A percentile compares a stretch with the other conserved stretches of the same genome.
Evolutionary conservation across 2,797 vertebrate genomes (phyloP).

Genomic region (Pangasius krempfi): DNA sequence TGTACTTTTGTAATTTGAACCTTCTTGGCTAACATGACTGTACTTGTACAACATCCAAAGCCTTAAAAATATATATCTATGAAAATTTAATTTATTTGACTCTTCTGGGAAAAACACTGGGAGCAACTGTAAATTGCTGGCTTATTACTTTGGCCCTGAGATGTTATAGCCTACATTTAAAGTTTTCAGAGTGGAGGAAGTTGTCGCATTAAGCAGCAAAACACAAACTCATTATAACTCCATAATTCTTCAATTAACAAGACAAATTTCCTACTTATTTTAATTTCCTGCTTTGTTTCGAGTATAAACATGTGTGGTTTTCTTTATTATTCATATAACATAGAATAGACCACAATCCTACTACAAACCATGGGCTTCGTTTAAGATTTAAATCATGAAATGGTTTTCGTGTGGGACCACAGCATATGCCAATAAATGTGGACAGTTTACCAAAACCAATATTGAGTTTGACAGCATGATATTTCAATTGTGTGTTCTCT

Average conservation of each 20-base stretch:
- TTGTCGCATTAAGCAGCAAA: not conserved
- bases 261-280: slow-evolving; percentile 23
- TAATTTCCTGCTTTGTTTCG: slow-evolving; percentile 1
- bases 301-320: not conserved
- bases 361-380: not conserved
- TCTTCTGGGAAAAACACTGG: slow-evolving; percentile 33
- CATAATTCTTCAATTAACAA: not conserved
- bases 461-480: slow-evolving; percentile 30
- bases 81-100: slow-evolving; percentile 30
- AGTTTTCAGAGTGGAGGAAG: not conserved
- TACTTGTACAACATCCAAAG: slow-evolving; percentile 42
- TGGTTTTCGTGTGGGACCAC: not conserved
- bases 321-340: slow-evolving; percentile 22
- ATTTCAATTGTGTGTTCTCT: slow-evolving; percentile 9
- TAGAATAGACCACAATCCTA: not conserved
- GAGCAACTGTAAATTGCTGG: slow-evolving; percentile 24
- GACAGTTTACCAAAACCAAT: slow-evolving; percentile 21
- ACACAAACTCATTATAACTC: not conserved
- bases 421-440: slow-evolving; percentile 37
- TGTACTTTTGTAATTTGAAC: slow-evolving; percentile 46
- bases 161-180: not conserved
- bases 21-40: slow-evolving; percentile 35
- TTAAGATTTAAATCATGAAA: slow-evolving; percentile 25
- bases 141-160: slow-evolving; percentile 5
- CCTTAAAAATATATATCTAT: slow-evolving; percentile 13